A percentile compares a stretch with the other conserved stretches of the same genome.
Evolutionary conservation across 2,797 vertebrate genomes (phyloP).

Genomic region (Philypnodon macrostomus): DNA sequence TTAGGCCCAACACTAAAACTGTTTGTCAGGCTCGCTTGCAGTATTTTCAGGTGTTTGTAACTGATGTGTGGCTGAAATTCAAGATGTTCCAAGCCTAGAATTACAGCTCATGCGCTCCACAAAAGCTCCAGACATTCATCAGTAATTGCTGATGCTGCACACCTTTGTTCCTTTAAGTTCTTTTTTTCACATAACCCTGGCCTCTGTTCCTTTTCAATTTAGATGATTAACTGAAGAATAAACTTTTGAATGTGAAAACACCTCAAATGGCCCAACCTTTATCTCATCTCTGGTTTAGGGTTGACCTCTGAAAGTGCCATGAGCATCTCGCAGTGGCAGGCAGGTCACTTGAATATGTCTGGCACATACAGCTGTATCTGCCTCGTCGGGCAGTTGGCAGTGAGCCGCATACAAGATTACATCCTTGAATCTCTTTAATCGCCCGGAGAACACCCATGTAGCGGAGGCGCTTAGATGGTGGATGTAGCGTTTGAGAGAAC

Average conservation of each 20-base stretch:
- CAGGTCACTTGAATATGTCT: conserved; percentile 13
- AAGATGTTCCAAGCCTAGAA: conserved; percentile 26
- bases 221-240: background rate
- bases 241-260: conserved; percentile 9
- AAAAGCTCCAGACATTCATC: conserved; percentile 22
- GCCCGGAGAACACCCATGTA: conserved; percentile 11
- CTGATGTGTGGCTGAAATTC: conserved; percentile 45
- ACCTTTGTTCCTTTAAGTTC: conserved; percentile 14
- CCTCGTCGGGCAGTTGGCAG: background rate
- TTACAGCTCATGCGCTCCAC: conserved; percentile 27
- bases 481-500: conserved; percentile 10
- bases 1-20: too few relatives aligned
- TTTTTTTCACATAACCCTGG: conserved; percentile 14
- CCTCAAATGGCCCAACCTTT: conserved; percentile 3
- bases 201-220: background rate
- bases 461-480: conserved; percentile 18
- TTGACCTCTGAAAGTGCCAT: conserved; percentile 15
- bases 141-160: conserved; percentile 42
- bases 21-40: too few relatives aligned
- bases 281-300: conserved; percentile 39
- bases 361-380: conserved; percentile 7
- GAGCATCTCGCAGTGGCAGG: background rate
- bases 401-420: conserved; percentile 3
- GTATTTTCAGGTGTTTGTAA: conserved; percentile 26
- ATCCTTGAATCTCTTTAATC: too few relatives aligned